Percentiles rank a stretch among this genome's conserved stretches.
Conservation (phyloP, 2,113 vertebrate species). For the Paedocypris sp. region DNA sequence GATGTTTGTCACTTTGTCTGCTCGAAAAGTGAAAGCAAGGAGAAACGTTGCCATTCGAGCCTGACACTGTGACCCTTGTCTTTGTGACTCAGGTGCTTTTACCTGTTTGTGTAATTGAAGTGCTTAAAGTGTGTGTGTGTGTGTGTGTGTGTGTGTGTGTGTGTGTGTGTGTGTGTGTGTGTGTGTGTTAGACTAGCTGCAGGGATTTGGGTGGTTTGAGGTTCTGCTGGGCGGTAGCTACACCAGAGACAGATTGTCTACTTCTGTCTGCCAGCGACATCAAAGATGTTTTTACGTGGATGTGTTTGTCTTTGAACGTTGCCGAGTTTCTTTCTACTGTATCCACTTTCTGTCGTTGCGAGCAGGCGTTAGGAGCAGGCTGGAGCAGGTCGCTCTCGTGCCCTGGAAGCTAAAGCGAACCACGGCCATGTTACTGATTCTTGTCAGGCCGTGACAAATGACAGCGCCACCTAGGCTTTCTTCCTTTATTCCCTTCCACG, state of each 20-base stretch:
- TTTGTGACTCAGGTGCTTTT: constrained; percentile 8
- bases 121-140: not conserved
- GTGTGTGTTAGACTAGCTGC: constrained; percentile 14
- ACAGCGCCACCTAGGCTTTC: too few relatives aligned
- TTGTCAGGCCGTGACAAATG: too few relatives aligned
- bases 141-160: not conserved
- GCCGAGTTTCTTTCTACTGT: constrained; percentile 15
- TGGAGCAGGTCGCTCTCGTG: constrained; percentile 21
- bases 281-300: constrained; percentile 30
- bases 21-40: not conserved
- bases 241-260: constrained; percentile 28
- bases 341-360: not conserved
- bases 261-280: constrained; percentile 28
- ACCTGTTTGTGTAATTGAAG: constrained; percentile 6
- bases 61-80: not conserved
- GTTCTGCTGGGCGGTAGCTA: constrained; percentile 11
- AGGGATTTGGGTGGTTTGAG: constrained; percentile 17
- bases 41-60: not conserved
- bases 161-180: not conserved
- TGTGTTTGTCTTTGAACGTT: constrained; percentile 24
- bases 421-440: too few relatives aligned
- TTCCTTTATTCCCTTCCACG: too few relatives aligned
- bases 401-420: too few relatives aligned
- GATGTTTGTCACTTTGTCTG: not conserved
- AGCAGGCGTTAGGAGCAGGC: constrained; percentile 12